phyloP scores from a whole-genome alignment of 2,888 invertebrate species.

The Yponomeuta evonymella region DNA sequence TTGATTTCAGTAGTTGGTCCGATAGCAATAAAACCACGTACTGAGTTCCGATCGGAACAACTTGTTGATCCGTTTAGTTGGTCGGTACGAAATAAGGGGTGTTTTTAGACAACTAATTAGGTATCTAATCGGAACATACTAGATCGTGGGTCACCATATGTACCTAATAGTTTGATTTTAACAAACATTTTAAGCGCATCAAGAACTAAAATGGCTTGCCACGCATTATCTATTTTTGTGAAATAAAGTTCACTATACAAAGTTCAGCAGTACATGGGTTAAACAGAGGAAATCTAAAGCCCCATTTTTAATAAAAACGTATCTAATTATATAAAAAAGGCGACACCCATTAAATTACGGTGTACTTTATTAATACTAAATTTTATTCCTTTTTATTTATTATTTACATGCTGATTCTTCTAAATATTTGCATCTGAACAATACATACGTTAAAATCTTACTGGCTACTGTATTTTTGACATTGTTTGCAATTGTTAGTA shows the following conservation, averaged over 20 bases:
- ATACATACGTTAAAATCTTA: slow-evolving; percentile 75
- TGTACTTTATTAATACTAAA: slow-evolving; percentile 34
- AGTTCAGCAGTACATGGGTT: slow-evolving; percentile 20
- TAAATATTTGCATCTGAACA: slow-evolving; percentile 76
- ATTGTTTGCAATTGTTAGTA: slow-evolving; percentile 56
- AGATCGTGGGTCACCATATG: neutral
- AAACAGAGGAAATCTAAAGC: slow-evolving; percentile 25
- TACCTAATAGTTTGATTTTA: neutral
- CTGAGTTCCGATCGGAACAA: too few species aligned
- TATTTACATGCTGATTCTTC: slow-evolving; percentile 73
- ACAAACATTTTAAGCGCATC: neutral
- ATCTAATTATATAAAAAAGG: slow-evolving; percentile 52
- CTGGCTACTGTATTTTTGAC: slow-evolving; percentile 40
- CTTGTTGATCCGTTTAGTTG: too few species aligned
- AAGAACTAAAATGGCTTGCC: neutral
- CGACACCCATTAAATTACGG: slow-evolving; percentile 46
- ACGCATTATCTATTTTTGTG: neutral
- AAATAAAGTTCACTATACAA: slow-evolving; percentile 26
- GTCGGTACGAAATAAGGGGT: too few species aligned
- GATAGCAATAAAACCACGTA: too few species aligned
- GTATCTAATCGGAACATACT: neutral
- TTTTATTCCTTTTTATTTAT: slow-evolving; percentile 23
- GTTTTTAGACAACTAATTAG: too few species aligned
- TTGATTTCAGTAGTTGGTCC: too few species aligned
- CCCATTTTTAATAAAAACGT: slow-evolving; percentile 36